Evolutionary conservation across 2,113 vertebrate species (phyloP), one percentile per base, ranked within the genome.

Genomic region (Rhinoptilus africanus): DNA sequence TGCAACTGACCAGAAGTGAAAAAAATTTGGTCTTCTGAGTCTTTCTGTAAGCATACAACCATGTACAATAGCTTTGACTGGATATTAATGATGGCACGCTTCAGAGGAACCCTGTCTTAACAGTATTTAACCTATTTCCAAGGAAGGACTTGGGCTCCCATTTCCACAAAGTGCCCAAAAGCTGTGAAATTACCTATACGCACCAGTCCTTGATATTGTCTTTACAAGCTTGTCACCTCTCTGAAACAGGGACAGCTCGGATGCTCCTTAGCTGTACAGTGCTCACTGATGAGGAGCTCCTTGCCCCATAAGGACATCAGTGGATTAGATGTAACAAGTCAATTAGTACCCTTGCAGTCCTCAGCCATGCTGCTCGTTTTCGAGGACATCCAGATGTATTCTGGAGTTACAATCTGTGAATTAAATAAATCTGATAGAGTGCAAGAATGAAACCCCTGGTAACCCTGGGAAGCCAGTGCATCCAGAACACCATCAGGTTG

Each of bases 201-300:
- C 5, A 63, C 8, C 14, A n/a, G 14, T 39, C 15, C 32, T 45
- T 53, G 22, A 28, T 53, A n/a, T 5, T 39, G 8, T 53, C 22
- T 62, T 81, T 73, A 39, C 16, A 22, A 90, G 6, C 6, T 28
- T 66, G 24, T 69, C 75, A 71, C 8, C 6, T 56, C 15, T 50
- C 72, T 73, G 45, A 50, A 10, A 8, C 12, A 83, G 12, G 16
- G 32, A 23, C 12, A 53, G 13, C 51, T 57, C 1, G 0, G 10
- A 26, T 54, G 28, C 15, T 80, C 17, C 79, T 83, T 20, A 50
- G 32, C 26, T 79, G 34, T 76, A 13, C 12, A 3, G 15, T 53
- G 67, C 24, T 83, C 0, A 0, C 19, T 0, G 4, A 9, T 0
- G 1, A 76, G 48, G 50, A 92, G 39, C 27, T 35, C 8, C 23